Percentiles rank a stretch among this genome's conserved stretches.
phyloP scores from a whole-genome alignment of 1,140 invertebrate genomes.

The Heterodera carotae region DNA sequence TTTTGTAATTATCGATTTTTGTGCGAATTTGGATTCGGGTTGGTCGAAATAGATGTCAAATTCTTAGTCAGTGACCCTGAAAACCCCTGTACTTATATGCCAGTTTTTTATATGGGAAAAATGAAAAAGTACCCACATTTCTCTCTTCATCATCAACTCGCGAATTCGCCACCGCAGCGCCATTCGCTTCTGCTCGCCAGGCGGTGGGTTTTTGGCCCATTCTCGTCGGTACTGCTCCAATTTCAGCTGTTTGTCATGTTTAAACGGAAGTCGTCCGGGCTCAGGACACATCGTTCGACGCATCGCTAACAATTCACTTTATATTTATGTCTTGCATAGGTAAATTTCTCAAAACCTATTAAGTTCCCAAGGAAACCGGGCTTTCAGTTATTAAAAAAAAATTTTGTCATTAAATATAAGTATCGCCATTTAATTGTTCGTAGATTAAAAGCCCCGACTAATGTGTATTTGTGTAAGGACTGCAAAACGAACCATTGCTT shows the following conservation, averaged over 20 bases:
- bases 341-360: no score
- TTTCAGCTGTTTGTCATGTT: slow-evolving; percentile 45
- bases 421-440: not conserved
- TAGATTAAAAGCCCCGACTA: not conserved
- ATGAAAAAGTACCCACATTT: slow-evolving; percentile 7
- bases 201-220: slow-evolving; percentile 47
- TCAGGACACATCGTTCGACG: slow-evolving; percentile 25
- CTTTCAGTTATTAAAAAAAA: no score
- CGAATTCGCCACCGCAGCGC: slow-evolving; percentile 51
- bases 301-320: slow-evolving; percentile 27
- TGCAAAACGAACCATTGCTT: not conserved
- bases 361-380: no score
- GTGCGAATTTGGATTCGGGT: no score
- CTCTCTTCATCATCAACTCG: slow-evolving; percentile 22
- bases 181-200: slow-evolving; percentile 48
- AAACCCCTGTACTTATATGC: no score
- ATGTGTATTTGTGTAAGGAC: not conserved
- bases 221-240: slow-evolving; percentile 44
- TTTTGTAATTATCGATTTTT: no score
- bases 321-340: no score
- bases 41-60: no score
- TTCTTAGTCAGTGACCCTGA: no score
- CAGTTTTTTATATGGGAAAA: no score
- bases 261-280: slow-evolving; percentile 50
- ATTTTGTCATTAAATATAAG: no score